Evolutionary conservation across 1,140 invertebrate genomes (phyloP), one percentile per base, ranked within the genome.

Genomic region (Cyclina sinensis): DNA sequence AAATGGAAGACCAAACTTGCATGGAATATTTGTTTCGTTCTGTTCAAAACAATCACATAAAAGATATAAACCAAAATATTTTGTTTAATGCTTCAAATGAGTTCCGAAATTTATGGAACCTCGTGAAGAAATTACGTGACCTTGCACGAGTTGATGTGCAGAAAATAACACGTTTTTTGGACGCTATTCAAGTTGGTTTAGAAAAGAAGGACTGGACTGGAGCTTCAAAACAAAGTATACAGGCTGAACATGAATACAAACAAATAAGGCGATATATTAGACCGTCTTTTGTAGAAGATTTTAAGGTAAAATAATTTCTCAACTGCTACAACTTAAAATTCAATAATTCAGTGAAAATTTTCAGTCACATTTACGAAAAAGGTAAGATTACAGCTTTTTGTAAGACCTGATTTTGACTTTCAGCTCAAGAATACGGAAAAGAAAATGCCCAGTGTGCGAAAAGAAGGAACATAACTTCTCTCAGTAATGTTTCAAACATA

Each of bases 1-100:
- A 48, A 21, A 78, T 78, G 74, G 74, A 78, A 24, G 48, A 78
- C 0, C 27, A 51, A 54, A 78, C 74, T 24, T 78, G 74, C 27
- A 78, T 78, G 74, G 46, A 78, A 32, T 78, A 78, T 78, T 35
- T 78, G 32, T 51, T 78, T 51, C 74, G 35, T 32, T 30, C 48
- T 54, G 27, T 48, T 18, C 18, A 48, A 21, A 30, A 24, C 46
- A 54, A 54, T 54, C 30, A 78, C 14, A 11, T 11, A 18, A 35
- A 51, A 27, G 14, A 51, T 51, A 78, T 78, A 9, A 78, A 46
- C 7, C 74, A 78, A 48, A 27, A 48, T 35, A 51, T 78, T 30
- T 54, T 78, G 27, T 51, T 78, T 21, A 78, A 78, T 54, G 74
- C 74, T 18, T 78, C 46, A 32, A 78, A 78, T 54, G 74, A 78